Evolutionary conservation across 2,888 invertebrate genomes (phyloP), one percentile per base, ranked within the genome.

Genomic region (Choristoneura rosaceana): DNA sequence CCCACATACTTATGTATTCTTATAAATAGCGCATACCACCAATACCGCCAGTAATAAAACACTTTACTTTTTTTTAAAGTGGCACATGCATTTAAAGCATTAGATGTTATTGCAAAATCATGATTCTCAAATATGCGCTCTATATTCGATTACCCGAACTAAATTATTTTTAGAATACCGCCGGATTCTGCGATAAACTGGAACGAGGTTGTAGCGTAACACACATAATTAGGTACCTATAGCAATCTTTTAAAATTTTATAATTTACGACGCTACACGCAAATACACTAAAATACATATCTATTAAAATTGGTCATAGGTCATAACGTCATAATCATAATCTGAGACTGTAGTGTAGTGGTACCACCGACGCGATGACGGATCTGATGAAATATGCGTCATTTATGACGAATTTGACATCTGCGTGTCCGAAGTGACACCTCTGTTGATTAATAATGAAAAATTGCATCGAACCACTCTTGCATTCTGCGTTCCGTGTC

Each of bases 401-500:
- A 25, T 25, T 25, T 61, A 38, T 41, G 55, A 67, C 15, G 55
- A n/a, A 52, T 61, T 61, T 17, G 41, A 25, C 47, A 50, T 33
- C 8, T 45, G 17, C 41, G 34, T 55, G 64, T 52, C 33, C 50
- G 25, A 63, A 69, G 69, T 69, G 60, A 73, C 50, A 64, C 63
- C 62, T 64, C 17, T 71, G 59, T 60, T 63, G 38, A 73, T 60
- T 7, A 4, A 38, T 38, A 38, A 38, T 38, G 82, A 80, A 82
- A 87, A 87, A 82, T 74, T 89, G 86, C 84, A 86, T 81, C 75
- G 73, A 67, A 88, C 84, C 79, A 78, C 88, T 87, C 83, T 80
- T 79, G 76, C 79, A 84, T 89, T 86, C 87, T 93, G 92, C 75
- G 81, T 76, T 89, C 93, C 93, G 90, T 82, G 92, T 93, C 88